Evolutionary conservation across 2,888 invertebrate genomes (phyloP).

Genomic region (Altica lythri): DNA sequence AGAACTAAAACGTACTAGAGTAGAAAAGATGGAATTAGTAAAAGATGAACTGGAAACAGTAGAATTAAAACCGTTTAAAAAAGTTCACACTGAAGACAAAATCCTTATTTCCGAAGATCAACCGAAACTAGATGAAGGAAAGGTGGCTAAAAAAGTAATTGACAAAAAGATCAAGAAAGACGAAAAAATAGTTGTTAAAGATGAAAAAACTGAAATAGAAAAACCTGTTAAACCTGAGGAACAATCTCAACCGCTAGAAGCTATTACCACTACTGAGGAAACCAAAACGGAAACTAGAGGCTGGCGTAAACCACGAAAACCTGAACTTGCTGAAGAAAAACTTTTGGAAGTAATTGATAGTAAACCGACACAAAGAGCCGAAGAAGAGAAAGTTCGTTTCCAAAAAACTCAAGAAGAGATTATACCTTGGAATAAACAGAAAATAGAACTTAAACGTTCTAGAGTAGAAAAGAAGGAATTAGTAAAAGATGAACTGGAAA

Average conservation of each 20-base stretch:
- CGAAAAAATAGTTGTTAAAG: constrained; percentile 61
- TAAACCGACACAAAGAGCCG: constrained; percentile 51
- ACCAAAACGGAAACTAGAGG: constrained; percentile 12
- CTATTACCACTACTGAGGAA: not conserved
- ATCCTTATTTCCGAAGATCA: constrained; percentile 5
- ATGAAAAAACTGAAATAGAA: constrained; percentile 61
- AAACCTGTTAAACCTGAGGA: constrained; percentile 19
- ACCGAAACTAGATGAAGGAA: constrained; percentile 33
- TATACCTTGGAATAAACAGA: constrained; percentile 49
- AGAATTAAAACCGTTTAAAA: constrained; percentile 47
- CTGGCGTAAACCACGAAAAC: constrained; percentile 21
- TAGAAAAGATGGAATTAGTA: constrained; percentile 53
- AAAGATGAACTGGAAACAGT: constrained; percentile 47
- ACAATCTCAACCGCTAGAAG: not conserved
- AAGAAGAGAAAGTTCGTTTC: not conserved
- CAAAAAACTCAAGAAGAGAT: constrained; percentile 45
- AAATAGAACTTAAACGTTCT: constrained; percentile 59
- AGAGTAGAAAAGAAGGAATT: constrained; percentile 53
- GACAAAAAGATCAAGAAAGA: constrained; percentile 57
- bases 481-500: constrained; percentile 41
- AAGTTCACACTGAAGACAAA: not conserved
- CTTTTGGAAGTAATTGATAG: constrained; percentile 37
- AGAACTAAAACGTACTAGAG: constrained; percentile 57
- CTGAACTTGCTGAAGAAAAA: constrained; percentile 37
- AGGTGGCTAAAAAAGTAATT: constrained; percentile 52